Evolutionary conservation across 2,797 vertebrate species (phyloP), one percentile per base, ranked within the genome.

Genomic region (Hapalemur alaotrensis): DNA sequence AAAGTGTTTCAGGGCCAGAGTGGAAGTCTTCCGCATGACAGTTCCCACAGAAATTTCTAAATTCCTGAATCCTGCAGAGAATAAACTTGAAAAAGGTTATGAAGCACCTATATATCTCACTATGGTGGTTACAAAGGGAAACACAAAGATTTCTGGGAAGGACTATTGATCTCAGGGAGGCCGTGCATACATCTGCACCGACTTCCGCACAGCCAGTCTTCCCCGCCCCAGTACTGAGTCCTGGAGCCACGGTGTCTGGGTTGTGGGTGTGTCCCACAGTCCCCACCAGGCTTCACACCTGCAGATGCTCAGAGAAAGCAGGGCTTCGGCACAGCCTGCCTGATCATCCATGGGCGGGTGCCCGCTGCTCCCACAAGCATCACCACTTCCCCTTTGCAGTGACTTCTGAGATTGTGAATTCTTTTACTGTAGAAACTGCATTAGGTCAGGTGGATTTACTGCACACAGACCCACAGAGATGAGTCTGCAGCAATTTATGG

Each of bases 41-140:
- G 22, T 69, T 89, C 80, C 57, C 61, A 65, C 52, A 48, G 46
- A 81, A 76, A 91, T 61, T 10, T 81, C 61, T 73, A 17, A 67
- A 41, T 67, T 54, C 73, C 32, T 85, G 61, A 91, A 57, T 46
- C 85, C 13, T 67, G 15, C 32, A 46, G n/a, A 59, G 6, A 30
- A 3, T 54, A 72, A 73, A 81, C 32, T 73, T 23, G 46, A 28
- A 32, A 81, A 88, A 57, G 20, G 13, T 69, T 75, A 41, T 35
- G 35, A 83, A 70, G 43, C 67, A 76, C 57, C 50, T 65, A 0
- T 2, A 5, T 5, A 46, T 32, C 85, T 78, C 61, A 6, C 28
- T 35, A 2, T 83, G 32, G 73, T 14, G 12, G 6, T 72, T 18
- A 59, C 30, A 43, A 38, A n/a, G 30, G 20, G 23, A 84, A 52